Evolutionary conservation across 2,888 invertebrate genomes (phyloP), one percentile per base, ranked within the genome.

Genomic region (Magallana nippona): DNA sequence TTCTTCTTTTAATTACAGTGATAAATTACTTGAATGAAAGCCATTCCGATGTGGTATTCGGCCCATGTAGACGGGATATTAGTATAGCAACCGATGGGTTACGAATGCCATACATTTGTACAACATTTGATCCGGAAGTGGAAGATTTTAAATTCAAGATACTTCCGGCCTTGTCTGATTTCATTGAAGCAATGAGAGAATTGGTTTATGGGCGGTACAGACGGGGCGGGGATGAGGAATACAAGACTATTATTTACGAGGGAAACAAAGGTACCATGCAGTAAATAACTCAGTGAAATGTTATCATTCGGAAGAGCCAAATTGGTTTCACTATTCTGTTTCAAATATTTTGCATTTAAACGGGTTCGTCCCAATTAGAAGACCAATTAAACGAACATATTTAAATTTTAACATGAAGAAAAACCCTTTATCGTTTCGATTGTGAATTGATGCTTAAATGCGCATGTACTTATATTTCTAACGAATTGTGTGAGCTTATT

Each of bases 41-140:
- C 17, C 22, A 81, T 19, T 44, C 32, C 3, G 44, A 81, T 32
- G 55, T 71, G 13, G 55, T 82, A n/a, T 15, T 82, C 22, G 82
- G 82, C 11, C 27, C 82, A 8, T 82, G 82, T 32, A 55, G 22
- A 22, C 19, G 56, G 44, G 8, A 15, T 13, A 27, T 82, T 17
- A 63, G n/a, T n/a, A 55, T 71, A 32, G 82, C 60, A 11, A 19
- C 57, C 15, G 82, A 82, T 15, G 60, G 56, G 55, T 56, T 71
- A 27, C 10, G 15, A n/a, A 71, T 82, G 19, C 82, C 82, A 22
- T 82, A 82, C 55, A n/a, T 82, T 13, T 82, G 82, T 55, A 71
- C 71, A 10, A 71, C 82, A 1, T 63, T 55, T 79, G 63, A 63
- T 2, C n/a, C 56, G 15, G 80, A 57, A 80, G 22, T 10, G 57